These are phyloP conservation scores for Takifugu bimaculatus DNA, from an alignment of 2,113 vertebrate species.

Conservation along the genomic window DNA sequence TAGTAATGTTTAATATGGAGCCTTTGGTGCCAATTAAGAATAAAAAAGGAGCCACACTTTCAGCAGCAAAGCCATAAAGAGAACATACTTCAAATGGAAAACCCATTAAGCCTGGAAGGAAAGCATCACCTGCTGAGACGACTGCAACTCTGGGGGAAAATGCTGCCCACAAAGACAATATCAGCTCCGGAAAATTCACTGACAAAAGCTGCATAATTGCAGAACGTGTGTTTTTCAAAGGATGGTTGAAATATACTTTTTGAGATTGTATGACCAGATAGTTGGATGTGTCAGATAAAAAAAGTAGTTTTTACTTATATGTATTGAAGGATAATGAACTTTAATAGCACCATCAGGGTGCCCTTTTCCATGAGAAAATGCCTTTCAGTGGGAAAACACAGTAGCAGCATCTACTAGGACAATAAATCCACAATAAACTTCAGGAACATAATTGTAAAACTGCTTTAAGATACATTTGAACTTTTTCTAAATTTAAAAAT, in stretches of 20 bases:
- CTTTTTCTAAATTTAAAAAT: too few relatives aligned
- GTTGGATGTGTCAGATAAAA: too few relatives aligned
- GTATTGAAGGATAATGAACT: too few relatives aligned
- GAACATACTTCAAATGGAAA: slow-evolving; percentile 66
- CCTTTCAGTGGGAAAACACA: too few relatives aligned
- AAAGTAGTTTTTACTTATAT: too few relatives aligned
- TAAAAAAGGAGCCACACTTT: slow-evolving; percentile 39
- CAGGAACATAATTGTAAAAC: too few relatives aligned
- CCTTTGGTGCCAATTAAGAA: slow-evolving; percentile 62
- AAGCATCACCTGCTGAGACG: slow-evolving; percentile 66
- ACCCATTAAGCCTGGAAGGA: slow-evolving; percentile 55
- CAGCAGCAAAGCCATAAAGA: slow-evolving; percentile 58
- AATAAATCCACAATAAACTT: too few relatives aligned
- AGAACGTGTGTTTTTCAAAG: neutral
- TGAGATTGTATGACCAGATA: too few relatives aligned
- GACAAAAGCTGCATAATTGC: slow-evolving; percentile 11
- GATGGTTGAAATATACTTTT: slow-evolving; percentile 14
- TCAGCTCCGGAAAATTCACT: slow-evolving; percentile 26
- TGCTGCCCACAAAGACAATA: slow-evolving; percentile 47
- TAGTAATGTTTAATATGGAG: slow-evolving; percentile 47
- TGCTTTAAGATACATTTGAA: too few relatives aligned
- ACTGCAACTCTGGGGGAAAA: slow-evolving; percentile 48
- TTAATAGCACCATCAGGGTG: too few relatives aligned
- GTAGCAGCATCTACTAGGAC: too few relatives aligned
- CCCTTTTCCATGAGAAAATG: too few relatives aligned